Evolutionary conservation across 2,797 vertebrate species (phyloP), one percentile per base, ranked within the genome.

Genomic region (Fistularia commersonii): DNA sequence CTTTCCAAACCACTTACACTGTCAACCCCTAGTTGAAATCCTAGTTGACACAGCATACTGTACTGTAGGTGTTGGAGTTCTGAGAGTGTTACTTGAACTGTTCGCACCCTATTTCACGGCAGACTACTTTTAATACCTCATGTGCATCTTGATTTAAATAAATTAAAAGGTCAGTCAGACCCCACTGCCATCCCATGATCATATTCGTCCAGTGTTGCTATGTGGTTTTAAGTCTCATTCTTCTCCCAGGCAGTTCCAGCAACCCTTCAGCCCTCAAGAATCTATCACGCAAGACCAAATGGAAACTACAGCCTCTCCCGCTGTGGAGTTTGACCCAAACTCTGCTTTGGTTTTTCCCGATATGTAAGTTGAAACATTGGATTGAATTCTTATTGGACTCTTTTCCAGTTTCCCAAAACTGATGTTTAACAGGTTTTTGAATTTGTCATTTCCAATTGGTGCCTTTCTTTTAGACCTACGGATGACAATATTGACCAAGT

Each of bases 161-260:
- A 23, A 23, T 23, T 23, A 23, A 23, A 23, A 23, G 23, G 2
- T 23, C 23, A 23, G 23, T 23, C 23, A 23, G 23, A 23, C 4
- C 23, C 23, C 23, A 23, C 23, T 23, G 23, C 23, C 23, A 23
- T 23, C 23, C 23, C 23, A 23, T 23, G 23, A 23, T 23, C 23
- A 23, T 23, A 23, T 23, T 4, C 4, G 23, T 23, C 23, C 23
- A 23, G 23, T 23, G 23, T 23, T 23, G 23, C 23, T 23, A 2
- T 23, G 23, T 23, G 23, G 23, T 23, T 23, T 23, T 23, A 23
- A 23, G 23, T 8, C 49, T 35, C n/a, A 5, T 42, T 6, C 34
- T 51, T 14, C 32, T 41, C 58, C 56, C 57, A 86, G 83, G 41
- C 15, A 1, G 32, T 84, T 77, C 49, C 50, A 5, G n/a, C 61